A percentile compares a stretch with the other conserved stretches of the same genome.
Evolutionary conservation across 2,888 invertebrate species (phyloP).

Genomic region (Phengaris alcon): DNA sequence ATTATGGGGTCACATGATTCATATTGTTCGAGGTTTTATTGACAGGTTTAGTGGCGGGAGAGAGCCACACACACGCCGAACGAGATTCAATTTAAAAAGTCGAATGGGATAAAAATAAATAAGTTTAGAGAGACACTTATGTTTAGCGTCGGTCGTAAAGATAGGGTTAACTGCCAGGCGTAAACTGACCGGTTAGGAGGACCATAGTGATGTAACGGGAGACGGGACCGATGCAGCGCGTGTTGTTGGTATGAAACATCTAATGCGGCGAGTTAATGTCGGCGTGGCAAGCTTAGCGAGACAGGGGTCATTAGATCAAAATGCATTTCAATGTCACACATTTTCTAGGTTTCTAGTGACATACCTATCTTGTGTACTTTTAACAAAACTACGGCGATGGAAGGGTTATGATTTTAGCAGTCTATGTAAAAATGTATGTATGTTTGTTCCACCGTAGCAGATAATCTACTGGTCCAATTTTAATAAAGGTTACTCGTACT

Average conservation of each 20-base stretch:
- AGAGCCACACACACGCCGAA: slow-evolving; percentile 75
- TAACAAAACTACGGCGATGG: no score
- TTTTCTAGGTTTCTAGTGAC: no score
- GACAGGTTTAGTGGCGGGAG: slow-evolving; percentile 70
- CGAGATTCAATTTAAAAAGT: slow-evolving; percentile 77
- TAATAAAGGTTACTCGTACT: no score
- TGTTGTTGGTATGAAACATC: not conserved
- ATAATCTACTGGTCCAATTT: no score
- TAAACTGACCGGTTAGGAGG: slow-evolving; percentile 69
- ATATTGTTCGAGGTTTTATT: slow-evolving; percentile 63
- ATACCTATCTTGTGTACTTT: no score
- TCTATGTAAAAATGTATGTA: no score
- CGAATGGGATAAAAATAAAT: slow-evolving; percentile 79
- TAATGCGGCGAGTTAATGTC: no score
- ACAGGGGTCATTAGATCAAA: no score
- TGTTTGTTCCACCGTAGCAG: no score
- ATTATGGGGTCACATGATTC: slow-evolving; percentile 67
- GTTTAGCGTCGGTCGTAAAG: slow-evolving; percentile 77
- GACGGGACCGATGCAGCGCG: slow-evolving; percentile 45
- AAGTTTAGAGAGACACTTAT: slow-evolving; percentile 78
- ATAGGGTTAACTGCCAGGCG: slow-evolving; percentile 77
- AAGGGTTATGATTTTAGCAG: no score
- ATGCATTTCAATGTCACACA: no score
- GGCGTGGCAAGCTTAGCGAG: no score
- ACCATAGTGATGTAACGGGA: slow-evolving; percentile 53